Evolutionary conservation across 2,888 invertebrate species (phyloP).

Genomic region (Sphecodes monilicornis): DNA sequence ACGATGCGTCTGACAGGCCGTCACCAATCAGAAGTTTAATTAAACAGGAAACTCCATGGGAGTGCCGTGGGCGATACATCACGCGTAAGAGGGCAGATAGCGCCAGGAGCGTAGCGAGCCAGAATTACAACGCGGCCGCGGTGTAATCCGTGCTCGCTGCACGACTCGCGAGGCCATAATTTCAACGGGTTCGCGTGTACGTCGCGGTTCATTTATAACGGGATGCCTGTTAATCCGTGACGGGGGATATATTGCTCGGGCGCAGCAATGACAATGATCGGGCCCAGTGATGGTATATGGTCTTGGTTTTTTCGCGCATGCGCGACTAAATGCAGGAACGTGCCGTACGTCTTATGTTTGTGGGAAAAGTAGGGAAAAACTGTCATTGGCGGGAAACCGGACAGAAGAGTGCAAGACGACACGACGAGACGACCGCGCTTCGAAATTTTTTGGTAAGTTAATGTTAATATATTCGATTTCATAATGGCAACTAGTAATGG

Average conservation of each 20-base stretch:
- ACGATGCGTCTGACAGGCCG: conserved; percentile 59
- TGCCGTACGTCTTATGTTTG: no score
- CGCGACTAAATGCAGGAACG: no score
- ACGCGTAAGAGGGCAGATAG: conserved; percentile 26
- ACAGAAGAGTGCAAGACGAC: no score
- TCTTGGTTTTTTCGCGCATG: no score
- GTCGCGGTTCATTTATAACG: conserved; percentile 41
- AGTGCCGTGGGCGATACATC: conserved; percentile 59
- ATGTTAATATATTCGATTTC: no score
- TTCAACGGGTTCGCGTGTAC: conserved; percentile 38
- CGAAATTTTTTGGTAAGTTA: no score
- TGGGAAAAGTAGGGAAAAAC: no score
- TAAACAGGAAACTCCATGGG: conserved; percentile 62
- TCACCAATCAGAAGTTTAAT: conserved; percentile 74
- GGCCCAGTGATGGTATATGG: no score
- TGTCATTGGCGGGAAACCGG: no score
- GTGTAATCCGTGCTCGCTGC: conserved; percentile 32
- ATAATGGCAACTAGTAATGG: no score
- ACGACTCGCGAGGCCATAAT: conserved; percentile 32
- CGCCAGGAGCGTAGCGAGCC: conserved; percentile 2
- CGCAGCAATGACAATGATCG: background rate
- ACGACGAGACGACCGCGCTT: no score
- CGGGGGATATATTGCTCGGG: background rate
- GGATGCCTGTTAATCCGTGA: conserved; percentile 31
- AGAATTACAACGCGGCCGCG: conserved; percentile 21